Conservation (phyloP, 2,797 vertebrate species). For the Sitta carolinensis region DNA sequence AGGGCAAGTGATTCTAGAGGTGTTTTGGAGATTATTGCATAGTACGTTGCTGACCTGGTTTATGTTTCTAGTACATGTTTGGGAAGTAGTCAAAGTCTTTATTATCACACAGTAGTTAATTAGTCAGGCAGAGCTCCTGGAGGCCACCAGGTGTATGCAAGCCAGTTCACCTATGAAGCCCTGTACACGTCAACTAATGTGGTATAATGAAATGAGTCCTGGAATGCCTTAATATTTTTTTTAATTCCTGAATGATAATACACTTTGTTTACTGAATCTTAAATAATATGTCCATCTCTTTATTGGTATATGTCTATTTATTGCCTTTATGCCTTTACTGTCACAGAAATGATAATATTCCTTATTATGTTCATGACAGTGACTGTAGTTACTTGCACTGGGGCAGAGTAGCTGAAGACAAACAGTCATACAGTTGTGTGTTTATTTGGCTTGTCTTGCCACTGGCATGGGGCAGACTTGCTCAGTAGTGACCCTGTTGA, state of each 20-base stretch:
- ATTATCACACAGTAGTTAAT: background rate
- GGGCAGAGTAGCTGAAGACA: background rate
- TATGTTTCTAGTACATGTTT: background rate
- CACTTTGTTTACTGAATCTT: background rate
- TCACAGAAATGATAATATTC: background rate
- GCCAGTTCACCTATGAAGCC: background rate
- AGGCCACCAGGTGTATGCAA: background rate
- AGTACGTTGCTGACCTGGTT: background rate
- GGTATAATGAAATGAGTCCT: background rate
- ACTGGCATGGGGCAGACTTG: background rate
- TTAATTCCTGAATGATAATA: background rate
- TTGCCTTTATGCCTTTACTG: background rate
- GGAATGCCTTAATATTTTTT: background rate
- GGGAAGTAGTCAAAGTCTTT: background rate
- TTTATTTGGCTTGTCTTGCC: slow-evolving; percentile 15
- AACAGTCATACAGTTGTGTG: background rate
- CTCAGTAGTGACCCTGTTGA: background rate
- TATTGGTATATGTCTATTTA: background rate
- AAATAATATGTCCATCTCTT: background rate
- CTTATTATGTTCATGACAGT: background rate
- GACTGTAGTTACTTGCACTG: background rate
- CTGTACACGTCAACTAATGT: accelerated
- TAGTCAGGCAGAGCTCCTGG: background rate
- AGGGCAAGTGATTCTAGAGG: background rate
- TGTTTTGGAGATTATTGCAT: background rate